Evolutionary conservation across 2,888 invertebrate species (phyloP), one percentile per base, ranked within the genome.

Genomic region (Drosophila dives): DNA sequence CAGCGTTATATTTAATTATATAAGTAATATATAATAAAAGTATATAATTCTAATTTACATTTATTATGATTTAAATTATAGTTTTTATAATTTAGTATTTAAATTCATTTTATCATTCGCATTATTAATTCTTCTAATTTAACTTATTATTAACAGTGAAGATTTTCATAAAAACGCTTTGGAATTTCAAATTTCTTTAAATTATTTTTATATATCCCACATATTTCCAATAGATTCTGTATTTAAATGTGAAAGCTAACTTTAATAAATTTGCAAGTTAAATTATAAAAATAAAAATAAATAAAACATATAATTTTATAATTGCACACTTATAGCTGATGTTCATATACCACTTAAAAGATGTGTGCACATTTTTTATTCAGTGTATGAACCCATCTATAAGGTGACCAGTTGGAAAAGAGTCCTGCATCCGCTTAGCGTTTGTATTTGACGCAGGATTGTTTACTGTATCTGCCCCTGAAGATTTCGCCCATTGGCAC

Each of bases 271-370:
- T 34, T 10, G 20, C 1, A 23, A 23, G 5, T 17, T 23, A 11
- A 23, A 36, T 23, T n/a, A 40, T 5, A n/a, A 5, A 40, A n/a
- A 55, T 23, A 7, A 38, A 12, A 8, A n/a, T 38, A 26, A 0
- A 40, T 1, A 29, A 26, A 29, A 38, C 29, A 29, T 7, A 29
- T 58, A 38, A 56, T 56, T 71, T 72, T 0, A 17, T 33, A 32
- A n/a, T 0, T 11, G 23, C 53, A 2, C 49, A 20, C 23, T 40
- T 59, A 33, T 11, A 15, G 20, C n/a, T 61, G 62, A n/a, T 42
- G 42, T 63, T 75, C 76, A 75, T 70, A 63, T 38, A 80, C n/a
- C 10, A 45, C 32, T 42, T 48, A 56, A 63, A 50, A n/a, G 2
- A 34, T 38, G 55, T 34, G 8, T 45, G 49, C 34, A 49, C 62